A percentile compares a stretch with the other conserved stretches of the same genome.
phyloP scores from a whole-genome alignment of 1,140 invertebrate genomes.

The Aphelenchoides fujianensis region DNA sequence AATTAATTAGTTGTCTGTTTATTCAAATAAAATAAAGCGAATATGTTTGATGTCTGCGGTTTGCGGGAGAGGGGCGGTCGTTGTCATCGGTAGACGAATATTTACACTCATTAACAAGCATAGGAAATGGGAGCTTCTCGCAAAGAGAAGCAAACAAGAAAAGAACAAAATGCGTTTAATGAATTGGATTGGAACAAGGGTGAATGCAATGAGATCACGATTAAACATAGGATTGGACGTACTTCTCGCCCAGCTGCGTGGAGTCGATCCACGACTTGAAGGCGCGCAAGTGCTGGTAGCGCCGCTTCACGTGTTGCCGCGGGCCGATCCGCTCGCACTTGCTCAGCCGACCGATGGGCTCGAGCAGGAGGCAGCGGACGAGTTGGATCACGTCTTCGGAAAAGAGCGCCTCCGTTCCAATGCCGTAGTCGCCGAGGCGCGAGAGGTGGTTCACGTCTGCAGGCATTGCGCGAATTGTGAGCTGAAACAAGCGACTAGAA shows the following conservation, averaged over 20 bases:
- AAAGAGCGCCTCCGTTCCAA: constrained; percentile 16
- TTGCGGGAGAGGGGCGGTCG: no score
- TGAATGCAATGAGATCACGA: neutral
- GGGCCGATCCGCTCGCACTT: neutral
- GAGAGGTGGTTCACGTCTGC: constrained; percentile 29
- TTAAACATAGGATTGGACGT: constrained; percentile 29
- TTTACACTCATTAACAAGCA: constrained; percentile 1
- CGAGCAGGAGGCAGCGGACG: constrained; percentile 19
- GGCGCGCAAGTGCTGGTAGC: constrained; percentile 25
- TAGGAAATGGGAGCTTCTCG: neutral
- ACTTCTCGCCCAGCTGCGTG: constrained; percentile 27
- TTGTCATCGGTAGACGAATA: no score
- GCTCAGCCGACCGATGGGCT: constrained; percentile 4
- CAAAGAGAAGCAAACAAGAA: constrained; percentile 7
- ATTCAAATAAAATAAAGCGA: constrained; percentile 3
- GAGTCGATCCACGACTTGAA: constrained; percentile 31
- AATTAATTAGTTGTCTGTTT: neutral
- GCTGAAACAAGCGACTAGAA: constrained; percentile 22
- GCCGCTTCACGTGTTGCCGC: constrained; percentile 19
- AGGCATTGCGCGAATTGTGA: constrained; percentile 22
- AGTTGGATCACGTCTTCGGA: constrained; percentile 15
- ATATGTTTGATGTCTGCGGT: no score
- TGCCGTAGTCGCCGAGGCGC: constrained; percentile 26
- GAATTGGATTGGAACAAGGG: neutral
- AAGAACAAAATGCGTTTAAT: neutral